Conservation (phyloP, 2,797 vertebrate genomes). For the Peromyscus aztecus region DNA sequence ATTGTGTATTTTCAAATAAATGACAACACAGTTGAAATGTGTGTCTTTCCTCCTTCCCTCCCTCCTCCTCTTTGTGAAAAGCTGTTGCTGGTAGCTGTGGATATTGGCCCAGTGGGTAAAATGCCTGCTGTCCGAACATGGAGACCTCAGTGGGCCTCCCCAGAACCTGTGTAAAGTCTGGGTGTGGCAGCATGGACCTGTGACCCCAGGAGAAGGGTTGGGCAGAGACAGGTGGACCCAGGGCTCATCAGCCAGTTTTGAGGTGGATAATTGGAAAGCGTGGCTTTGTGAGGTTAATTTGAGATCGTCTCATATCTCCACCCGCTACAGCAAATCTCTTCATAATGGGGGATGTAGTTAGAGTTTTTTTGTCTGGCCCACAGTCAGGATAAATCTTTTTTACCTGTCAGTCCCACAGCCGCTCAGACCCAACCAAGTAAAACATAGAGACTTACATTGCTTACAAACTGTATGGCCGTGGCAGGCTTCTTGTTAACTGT, state of each 20-base stretch:
- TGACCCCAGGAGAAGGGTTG: background rate
- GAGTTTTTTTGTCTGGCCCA: no score
- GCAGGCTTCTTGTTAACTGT: no score
- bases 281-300: background rate
- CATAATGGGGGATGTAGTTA: no score
- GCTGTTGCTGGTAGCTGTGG: no score
- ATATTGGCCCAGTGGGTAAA: no score
- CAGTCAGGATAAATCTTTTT: no score
- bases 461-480: no score
- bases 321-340: background rate
- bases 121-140: background rate
- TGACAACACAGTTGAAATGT: background rate
- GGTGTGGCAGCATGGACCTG: no score
- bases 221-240: background rate
- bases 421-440: no score
- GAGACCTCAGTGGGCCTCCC: background rate
- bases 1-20: constrained; percentile 10
- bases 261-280: background rate
- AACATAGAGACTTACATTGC: no score
- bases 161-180: background rate
- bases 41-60: background rate
- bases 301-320: background rate
- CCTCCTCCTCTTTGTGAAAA: background rate
- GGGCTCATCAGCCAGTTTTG: background rate
- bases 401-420: no score